These are phyloP conservation scores for Apis cerana DNA, from an alignment of 1,140 invertebrate genomes.

Conservation along the genomic window DNA sequence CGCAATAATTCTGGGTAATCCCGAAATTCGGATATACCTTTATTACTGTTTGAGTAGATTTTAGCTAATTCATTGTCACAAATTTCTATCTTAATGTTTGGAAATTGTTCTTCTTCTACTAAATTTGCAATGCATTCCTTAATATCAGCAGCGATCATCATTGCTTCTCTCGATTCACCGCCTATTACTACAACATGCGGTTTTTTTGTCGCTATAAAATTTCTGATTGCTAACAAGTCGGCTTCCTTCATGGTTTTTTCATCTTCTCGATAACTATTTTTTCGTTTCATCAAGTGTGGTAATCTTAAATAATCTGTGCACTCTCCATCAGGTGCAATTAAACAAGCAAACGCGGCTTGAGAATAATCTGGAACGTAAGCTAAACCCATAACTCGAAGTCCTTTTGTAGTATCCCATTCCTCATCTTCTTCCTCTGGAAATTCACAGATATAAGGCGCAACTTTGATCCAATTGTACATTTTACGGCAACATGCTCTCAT, in stretches of 20 bases:
- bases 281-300: constrained; percentile 91
- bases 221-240: constrained; percentile 90
- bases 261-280: constrained; percentile 87
- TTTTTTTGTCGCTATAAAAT: constrained; percentile 94
- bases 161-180: constrained; percentile 93
- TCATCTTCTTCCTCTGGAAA: constrained; percentile 94
- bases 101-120: constrained; percentile 93
- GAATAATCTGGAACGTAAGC: constrained; percentile 93
- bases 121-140: constrained; percentile 88
- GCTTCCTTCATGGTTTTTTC: constrained; percentile 90
- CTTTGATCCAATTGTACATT: constrained; percentile 95
- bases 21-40: constrained; percentile 92
- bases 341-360: constrained; percentile 93
- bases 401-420: constrained; percentile 93
- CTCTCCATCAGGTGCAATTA: constrained; percentile 94
- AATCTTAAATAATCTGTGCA: constrained; percentile 93
- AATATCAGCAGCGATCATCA: constrained; percentile 93
- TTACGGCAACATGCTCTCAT: constrained; percentile 91
- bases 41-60: constrained; percentile 95
- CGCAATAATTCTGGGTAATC: constrained; percentile 94
- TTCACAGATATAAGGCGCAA: constrained; percentile 90
- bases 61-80: constrained; percentile 95
- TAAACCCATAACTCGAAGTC: constrained; percentile 92
- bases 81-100: constrained; percentile 93
- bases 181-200: constrained; percentile 96